These are phyloP conservation scores for Clostera curtula DNA, from an alignment of 2,888 invertebrate species.

Conservation along the genomic window DNA sequence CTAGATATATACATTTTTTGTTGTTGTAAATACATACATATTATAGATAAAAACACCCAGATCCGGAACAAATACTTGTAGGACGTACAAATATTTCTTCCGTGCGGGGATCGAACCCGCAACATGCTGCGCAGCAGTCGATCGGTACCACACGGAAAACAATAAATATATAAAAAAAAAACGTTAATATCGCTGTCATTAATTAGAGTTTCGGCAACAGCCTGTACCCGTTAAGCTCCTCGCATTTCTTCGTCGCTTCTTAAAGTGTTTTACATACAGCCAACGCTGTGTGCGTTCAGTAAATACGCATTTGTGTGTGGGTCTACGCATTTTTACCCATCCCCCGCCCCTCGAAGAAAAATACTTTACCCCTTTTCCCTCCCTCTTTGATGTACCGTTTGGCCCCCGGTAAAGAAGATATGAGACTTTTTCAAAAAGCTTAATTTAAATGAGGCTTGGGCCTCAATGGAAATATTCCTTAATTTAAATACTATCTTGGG, in stretches of 20 bases:
- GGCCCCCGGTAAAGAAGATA: conserved; percentile 71
- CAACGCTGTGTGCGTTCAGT: conserved; percentile 56
- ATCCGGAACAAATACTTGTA: no score
- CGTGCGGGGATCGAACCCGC: no score
- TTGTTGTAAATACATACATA: no score
- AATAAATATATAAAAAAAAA: conserved; percentile 3
- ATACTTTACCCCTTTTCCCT: conserved; percentile 59
- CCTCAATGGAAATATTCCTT: conserved; percentile 70
- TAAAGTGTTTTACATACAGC: conserved; percentile 75
- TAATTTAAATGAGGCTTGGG: conserved; percentile 71
- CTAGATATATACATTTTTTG: no score
- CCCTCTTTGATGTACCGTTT: conserved; percentile 66
- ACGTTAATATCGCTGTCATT: conserved; percentile 2
- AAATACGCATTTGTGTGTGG: conserved; percentile 69
- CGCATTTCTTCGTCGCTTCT: conserved; percentile 75
- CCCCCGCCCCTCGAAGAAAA: conserved; percentile 56
- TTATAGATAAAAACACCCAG: no score
- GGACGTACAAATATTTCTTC: no score
- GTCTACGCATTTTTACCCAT: conserved; percentile 70
- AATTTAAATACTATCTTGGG: conserved; percentile 69
- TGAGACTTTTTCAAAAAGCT: conserved; percentile 74
- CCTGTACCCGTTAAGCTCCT: conserved; percentile 67
- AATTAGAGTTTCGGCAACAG: conserved; percentile 24
- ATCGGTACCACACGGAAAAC: neutral
- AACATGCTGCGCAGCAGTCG: no score